Percentiles rank a stretch among this genome's conserved stretches.
phyloP scores from a whole-genome alignment of 1,140 invertebrate genomes.

The Drosophila lini region DNA sequence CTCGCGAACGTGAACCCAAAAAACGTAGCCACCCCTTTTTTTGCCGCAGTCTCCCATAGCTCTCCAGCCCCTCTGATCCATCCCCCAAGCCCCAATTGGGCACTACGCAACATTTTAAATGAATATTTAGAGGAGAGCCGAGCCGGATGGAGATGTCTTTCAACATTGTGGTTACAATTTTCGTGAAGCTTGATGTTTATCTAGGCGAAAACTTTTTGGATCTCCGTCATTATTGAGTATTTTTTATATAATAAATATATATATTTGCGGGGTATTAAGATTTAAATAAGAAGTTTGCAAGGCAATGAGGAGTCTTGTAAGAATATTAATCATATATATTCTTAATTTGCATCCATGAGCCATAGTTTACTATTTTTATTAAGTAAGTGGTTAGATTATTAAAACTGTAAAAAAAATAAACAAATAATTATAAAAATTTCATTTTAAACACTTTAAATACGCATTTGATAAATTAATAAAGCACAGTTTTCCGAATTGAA shows the following conservation, averaged over 20 bases:
- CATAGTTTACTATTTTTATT: no score
- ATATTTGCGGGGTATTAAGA: neutral
- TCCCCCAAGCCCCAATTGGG: slow-evolving; percentile 1
- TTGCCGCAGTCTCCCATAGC: slow-evolving; percentile 1
- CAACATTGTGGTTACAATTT: slow-evolving; percentile 28
- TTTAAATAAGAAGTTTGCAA: neutral
- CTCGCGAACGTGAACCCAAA: slow-evolving; percentile 55
- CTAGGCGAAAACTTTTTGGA: slow-evolving; percentile 3
- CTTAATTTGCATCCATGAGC: no score
- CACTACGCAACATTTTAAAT: slow-evolving; percentile 62
- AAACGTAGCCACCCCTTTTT: neutral
- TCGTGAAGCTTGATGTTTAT: slow-evolving; percentile 9
- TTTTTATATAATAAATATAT: neutral
- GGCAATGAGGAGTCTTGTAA: no score
- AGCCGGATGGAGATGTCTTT: slow-evolving; percentile 18
- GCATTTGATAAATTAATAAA: no score
- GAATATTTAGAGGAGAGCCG: slow-evolving; percentile 51
- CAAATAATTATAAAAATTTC: no score
- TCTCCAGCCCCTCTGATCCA: neutral
- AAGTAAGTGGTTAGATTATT: no score
- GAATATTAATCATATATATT: no score
- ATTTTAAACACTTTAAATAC: no score
- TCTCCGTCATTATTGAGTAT: neutral
- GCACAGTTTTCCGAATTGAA: no score
- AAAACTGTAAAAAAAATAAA: no score